Base-by-base conservation (phyloP, 2,797 vertebrate species). In the Gastrophryne carolinensis region DNA sequence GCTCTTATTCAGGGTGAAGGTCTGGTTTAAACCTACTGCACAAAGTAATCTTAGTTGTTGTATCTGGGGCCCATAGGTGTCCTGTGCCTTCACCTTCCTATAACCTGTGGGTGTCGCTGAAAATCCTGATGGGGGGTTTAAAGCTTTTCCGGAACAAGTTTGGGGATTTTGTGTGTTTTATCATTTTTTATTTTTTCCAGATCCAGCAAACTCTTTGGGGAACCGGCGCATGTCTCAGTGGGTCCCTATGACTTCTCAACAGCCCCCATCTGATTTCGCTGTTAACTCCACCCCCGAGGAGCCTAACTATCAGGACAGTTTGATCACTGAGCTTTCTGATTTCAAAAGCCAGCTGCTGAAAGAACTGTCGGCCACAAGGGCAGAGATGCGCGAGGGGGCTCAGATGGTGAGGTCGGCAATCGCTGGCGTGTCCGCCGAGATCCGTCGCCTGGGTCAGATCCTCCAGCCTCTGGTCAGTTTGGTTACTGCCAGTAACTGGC, bases 371-470 rank as follows among this genome's bases (percentile, higher is more conserved):
- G 69, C 69, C n/a, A 47, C 56, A 26, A 49, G 69, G 34, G 39
- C 17, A 8, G 69, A 72, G 26, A 30, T 72, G 39, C 39, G 41
- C 2, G 69, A 72, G 26, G 69, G 69, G 17, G 69, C 56, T 2
- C 54, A 72, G 56, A 3, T 61, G 7, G 41, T 72, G 6, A 34
- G 56, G 8, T 27, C 69, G 4, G 69, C 69, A n/a, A 65, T 65
- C 6, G 37, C n/a, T 41, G 49, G 61, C 1, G 62, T 64, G 34
- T 44, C 62, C 17, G 32, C 72, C 44, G 72, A 66, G 19, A 66
- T 64, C 9, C 61, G 17, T n/a, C 32, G 32, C 10, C 72, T 74
- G 13, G 49, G 72, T 15, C 11, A 47, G 11, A 41, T 74, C 15
- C 13, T 66, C 15, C 60, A 66, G 49, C 72, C 60, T 2, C 49